Conservation (phyloP, 2,888 invertebrate species). For the Mesochorus sp. region DNA sequence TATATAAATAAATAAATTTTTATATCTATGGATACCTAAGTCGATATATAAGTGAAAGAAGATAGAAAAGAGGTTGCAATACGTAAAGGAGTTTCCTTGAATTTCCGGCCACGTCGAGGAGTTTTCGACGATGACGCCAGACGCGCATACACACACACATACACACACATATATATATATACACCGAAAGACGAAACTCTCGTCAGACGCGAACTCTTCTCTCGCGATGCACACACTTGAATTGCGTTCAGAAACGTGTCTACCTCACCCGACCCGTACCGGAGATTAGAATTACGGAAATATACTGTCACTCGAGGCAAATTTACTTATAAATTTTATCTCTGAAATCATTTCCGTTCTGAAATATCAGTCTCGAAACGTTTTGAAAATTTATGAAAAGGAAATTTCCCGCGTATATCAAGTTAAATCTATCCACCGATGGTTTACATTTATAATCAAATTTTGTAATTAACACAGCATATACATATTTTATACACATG, state of each 20-base stretch:
- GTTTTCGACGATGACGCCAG: slow-evolving; percentile 33
- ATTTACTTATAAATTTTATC: background rate
- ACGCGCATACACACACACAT: slow-evolving; percentile 28
- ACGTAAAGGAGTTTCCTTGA: slow-evolving; percentile 41
- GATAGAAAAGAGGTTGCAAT: slow-evolving; percentile 7
- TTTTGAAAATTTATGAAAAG: background rate
- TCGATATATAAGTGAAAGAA: background rate
- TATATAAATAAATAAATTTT: slow-evolving; percentile 12
- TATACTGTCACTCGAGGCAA: background rate
- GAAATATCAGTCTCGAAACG: background rate
- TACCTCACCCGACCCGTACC: background rate
- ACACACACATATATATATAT: background rate
- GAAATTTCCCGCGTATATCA: background rate
- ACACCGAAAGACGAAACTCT: background rate
- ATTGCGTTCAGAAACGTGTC: slow-evolving; percentile 1
- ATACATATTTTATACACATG: too few species aligned
- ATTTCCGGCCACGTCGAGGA: slow-evolving; percentile 51
- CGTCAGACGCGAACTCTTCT: background rate
- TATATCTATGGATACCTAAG: slow-evolving; percentile 2
- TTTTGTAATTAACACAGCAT: too few species aligned
- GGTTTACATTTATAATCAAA: too few species aligned
- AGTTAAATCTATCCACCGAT: too few species aligned
- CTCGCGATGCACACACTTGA: slow-evolving; percentile 2
- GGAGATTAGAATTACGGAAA: slow-evolving; percentile 36
- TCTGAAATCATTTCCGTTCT: slow-evolving; percentile 26